These are phyloP conservation scores for Pangasianodon hypophthalmus DNA, from an alignment of 2,113 vertebrate species.

Conservation along the genomic window DNA sequence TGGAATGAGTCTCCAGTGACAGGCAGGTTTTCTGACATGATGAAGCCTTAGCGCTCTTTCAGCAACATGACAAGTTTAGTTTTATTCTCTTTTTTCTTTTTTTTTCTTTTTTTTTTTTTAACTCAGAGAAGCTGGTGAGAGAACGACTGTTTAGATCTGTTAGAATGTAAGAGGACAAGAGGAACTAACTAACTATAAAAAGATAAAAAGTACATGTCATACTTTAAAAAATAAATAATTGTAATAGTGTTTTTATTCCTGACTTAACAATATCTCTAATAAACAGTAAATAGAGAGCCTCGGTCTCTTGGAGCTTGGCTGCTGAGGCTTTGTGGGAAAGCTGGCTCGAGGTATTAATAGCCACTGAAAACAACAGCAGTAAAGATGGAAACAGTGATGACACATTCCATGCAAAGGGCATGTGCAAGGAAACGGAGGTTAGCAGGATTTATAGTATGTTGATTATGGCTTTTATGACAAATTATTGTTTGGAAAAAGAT, in stretches of 20 bases:
- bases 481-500: neutral
- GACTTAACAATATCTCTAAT: slow-evolving; percentile 38
- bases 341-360: slow-evolving; percentile 37
- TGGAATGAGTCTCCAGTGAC: neutral
- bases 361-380: slow-evolving; percentile 49
- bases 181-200: neutral
- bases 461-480: slow-evolving; percentile 55
- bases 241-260: neutral
- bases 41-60: neutral
- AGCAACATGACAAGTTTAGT: neutral
- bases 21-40: neutral
- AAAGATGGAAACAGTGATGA: slow-evolving; percentile 52
- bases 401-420: slow-evolving; percentile 43
- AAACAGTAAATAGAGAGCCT: slow-evolving; percentile 25
- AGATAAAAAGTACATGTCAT: neutral
- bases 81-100: too few relatives aligned
- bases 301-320: slow-evolving; percentile 4
- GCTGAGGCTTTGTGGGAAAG: slow-evolving; percentile 47
- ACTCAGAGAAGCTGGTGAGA: neutral
- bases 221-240: neutral
- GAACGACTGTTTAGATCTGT: neutral
- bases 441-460: slow-evolving; percentile 50
- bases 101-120: neutral
- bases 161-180: neutral
- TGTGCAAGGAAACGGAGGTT: slow-evolving; percentile 32